Evolutionary conservation across 2,888 invertebrate genomes (phyloP).

Genomic region (Agriopis marginaria): DNA sequence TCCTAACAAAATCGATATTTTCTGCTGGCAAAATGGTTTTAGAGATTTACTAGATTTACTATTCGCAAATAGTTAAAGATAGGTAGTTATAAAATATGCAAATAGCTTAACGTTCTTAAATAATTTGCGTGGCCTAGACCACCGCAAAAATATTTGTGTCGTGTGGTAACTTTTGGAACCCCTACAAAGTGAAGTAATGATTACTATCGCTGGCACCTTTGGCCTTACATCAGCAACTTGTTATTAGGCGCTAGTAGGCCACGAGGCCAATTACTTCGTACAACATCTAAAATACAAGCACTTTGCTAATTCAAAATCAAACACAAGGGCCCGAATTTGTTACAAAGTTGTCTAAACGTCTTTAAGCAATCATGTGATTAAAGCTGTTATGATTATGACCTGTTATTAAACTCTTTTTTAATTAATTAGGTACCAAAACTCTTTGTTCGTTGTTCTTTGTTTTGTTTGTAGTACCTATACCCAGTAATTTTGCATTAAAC

Average conservation of each 20-base stretch:
- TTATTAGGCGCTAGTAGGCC: slow-evolving; percentile 50
- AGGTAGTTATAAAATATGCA: neutral
- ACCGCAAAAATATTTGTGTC: neutral
- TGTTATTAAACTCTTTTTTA: no score
- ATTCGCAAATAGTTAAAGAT: neutral
- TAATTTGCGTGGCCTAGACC: slow-evolving; percentile 9
- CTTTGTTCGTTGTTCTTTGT: no score
- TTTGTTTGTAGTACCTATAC: no score
- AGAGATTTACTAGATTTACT: no score
- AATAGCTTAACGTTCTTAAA: slow-evolving; percentile 2
- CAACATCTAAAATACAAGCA: slow-evolving; percentile 27
- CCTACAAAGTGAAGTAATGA: slow-evolving; percentile 30
- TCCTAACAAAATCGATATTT: neutral
- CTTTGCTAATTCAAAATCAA: slow-evolving; percentile 14
- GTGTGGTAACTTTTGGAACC: slow-evolving; percentile 10
- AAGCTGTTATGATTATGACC: neutral
- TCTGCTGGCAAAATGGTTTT: neutral
- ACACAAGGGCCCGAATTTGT: neutral
- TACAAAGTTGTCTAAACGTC: neutral
- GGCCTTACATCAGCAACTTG: slow-evolving; percentile 49
- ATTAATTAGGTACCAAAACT: no score
- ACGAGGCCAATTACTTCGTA: slow-evolving; percentile 49
- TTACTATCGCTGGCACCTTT: slow-evolving; percentile 51
- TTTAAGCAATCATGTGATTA: neutral
- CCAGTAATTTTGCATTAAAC: no score